A percentile compares a stretch with the other conserved stretches of the same genome.
Conservation (phyloP, 2,797 vertebrate species). For the Cyclopterus lumpus region DNA sequence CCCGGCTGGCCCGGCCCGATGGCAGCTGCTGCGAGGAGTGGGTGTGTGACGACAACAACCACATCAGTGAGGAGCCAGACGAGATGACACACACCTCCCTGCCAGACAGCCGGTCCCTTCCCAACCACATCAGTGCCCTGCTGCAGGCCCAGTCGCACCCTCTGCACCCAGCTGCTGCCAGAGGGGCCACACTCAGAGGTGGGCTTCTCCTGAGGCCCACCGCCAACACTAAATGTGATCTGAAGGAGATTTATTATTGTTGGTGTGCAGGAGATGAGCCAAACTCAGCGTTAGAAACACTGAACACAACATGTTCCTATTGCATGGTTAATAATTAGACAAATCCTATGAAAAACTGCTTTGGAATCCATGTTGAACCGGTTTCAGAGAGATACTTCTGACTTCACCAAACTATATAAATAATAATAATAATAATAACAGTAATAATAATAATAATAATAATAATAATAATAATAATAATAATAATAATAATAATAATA, state of each 20-base stretch:
- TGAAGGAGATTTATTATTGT: conserved; percentile 8
- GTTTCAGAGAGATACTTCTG: not conserved
- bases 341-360: not conserved
- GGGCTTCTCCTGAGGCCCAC: conserved; percentile 2
- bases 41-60: conserved; percentile 81
- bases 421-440: no score
- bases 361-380: not conserved
- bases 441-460: no score
- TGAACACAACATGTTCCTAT: not conserved
- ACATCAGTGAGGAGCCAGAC: conserved; percentile 73
- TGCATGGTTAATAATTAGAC: not conserved
- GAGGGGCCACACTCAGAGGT: conserved; percentile 67
- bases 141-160: conserved; percentile 36
- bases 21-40: conserved; percentile 81
- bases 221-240: not conserved
- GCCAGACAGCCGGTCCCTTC: conserved; percentile 39
- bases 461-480: no score
- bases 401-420: not conserved
- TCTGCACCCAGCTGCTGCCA: conserved; percentile 26
- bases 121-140: conserved; percentile 77
- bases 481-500: no score
- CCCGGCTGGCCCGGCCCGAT: conserved; percentile 54
- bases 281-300: not conserved
- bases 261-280: not conserved
- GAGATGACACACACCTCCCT: conserved; percentile 33